Base-by-base conservation (phyloP, 2,797 vertebrate species). In the Lagodon rhomboides region DNA sequence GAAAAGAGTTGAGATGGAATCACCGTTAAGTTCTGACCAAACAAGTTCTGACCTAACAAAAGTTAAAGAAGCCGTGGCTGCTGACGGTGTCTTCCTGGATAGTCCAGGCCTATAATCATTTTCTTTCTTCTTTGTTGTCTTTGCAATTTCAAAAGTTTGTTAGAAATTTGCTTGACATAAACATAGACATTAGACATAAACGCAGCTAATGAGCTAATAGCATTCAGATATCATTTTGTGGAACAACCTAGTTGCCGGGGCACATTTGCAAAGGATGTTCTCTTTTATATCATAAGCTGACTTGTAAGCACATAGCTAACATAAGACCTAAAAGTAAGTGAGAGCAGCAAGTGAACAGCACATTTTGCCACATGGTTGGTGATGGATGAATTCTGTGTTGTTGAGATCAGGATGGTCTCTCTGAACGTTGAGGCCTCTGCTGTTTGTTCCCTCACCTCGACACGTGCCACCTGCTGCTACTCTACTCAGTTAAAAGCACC, bases 401-500 rank as follows among this genome's bases (percentile, higher is more conserved):
- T 9, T 62, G 71, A 74, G 70, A 82, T 76, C 77, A 65, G 53
- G 47, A 77, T 23, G 41, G 65, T 65, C 55, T 80, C 56, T 77
- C 12, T 73, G 63, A 84, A 85, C 67, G 73, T 78, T 67, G 49
- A 68, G 54, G 64, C 65, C 58, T 85, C 65, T 23, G 56, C 64
- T 67, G 61, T 63, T 69, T 47, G 67, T 85, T 80, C 71, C 58
- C 74, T 81, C 80, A 80, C 76, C 64, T 79, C 56, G 11, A 85
- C 85, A 87, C 44, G 61, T 85, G 79, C 75, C 87, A 90, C 87
- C 85, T 89, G 87, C 85, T 87, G 85, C 87, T 85, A 82, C 11
- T 72, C 69, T 75, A 70, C 87, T 88, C 66, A 68, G 82, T 89
- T 78, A 88, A 91, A 91, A 88, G 86, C 89, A 85, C 82, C 82